Base-by-base conservation (phyloP, 2,888 invertebrate species). In the Scaptomyza caliginosa region DNA sequence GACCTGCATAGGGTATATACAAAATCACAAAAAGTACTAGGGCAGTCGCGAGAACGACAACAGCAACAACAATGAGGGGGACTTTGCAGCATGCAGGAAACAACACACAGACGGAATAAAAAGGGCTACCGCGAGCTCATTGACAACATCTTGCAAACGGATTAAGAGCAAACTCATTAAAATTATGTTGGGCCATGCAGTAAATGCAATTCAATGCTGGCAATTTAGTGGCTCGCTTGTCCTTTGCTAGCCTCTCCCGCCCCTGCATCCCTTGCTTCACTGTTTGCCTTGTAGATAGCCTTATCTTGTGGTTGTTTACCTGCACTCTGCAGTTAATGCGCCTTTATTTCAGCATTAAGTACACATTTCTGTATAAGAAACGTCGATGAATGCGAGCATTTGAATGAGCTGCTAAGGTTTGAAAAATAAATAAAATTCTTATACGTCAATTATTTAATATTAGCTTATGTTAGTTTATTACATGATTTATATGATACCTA, bases 91-190 rank as follows among this genome's bases (percentile, higher is more conserved):
- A 64, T 64, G 39, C 70, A 65, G 63, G 52, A 70, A 19, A 51
- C 51, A 51, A 32, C 39, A 49, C 42, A 59, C 43, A 32, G 54
- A 36, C 49, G 38, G 46, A 21, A 46, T 43, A 59, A 58, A 34
- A 60, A 51, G 49, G 19, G 19, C 42, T 34, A 75, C 71, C 67
- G 63, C 69, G 63, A 68, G 73, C 77, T 78, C 82, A 74, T 85
- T 85, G 85, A 85, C 69, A 85, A 73, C 81, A 83, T 83, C 82
- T 85, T 85, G 74, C 82, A 80, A 83, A 80, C 77, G 80, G 83
- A 83, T 83, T 83, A 83, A 85, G 74, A 72, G 88, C 69, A 79
- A 87, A 88, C 88, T 88, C 88, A 88, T 88, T 88, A 88, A 88
- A 88, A 86, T 85, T 85, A 83, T 85, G 86, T 83, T 81, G 77